Base-by-base conservation (phyloP, 2,888 invertebrate species). In the Microctonus hyperodae region DNA sequence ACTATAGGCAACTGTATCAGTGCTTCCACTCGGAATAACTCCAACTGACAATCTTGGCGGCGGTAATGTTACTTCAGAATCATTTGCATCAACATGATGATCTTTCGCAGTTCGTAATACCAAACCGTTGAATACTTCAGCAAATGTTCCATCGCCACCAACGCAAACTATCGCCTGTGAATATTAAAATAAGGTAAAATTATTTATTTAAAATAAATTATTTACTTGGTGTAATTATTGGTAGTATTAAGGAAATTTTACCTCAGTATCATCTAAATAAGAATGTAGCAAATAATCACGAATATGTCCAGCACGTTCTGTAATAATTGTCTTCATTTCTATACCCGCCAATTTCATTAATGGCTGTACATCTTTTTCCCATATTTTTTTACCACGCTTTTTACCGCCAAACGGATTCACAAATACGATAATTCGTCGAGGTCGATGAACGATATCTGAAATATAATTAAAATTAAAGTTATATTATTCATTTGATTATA, bases 121-220 rank as follows among this genome's bases (percentile, higher is more conserved):
- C 56, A 93, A 82, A 0, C 94, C 93, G 80, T 93, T 92, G 72
- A 90, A 89, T 31, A 94, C 86, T 84, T 95, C 95, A 7, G 92
- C 90, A 74, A 94, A 91, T 51, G 94, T 93, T 0, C 95, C 95
- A 83, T 96, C 95, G 0, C 95, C 95, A 0, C 95, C 95, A 9
- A 95, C 91, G 81, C 92, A 92, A 20, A 92, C 90, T 22, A 94
- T 86, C 0, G 91, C 92, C 85, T 91, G 88, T 73, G 86, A 88
- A 72, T 85, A 84, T 70, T 3, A 59, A 28, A 31, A n/a, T 22
- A 23, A 57, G 60, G 35, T 31, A n/a, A 25, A 44, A 16, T 33
- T n/a, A 20, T 51, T 64, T 37, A 33, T 58, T 10, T 1, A 22
- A 11, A 23, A 25, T 44, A 5, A 25, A 3, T 25, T 23, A 20